Evolutionary conservation across 2,888 invertebrate species (phyloP).

Genomic region (Sinopyrophorus schimmeli): DNA sequence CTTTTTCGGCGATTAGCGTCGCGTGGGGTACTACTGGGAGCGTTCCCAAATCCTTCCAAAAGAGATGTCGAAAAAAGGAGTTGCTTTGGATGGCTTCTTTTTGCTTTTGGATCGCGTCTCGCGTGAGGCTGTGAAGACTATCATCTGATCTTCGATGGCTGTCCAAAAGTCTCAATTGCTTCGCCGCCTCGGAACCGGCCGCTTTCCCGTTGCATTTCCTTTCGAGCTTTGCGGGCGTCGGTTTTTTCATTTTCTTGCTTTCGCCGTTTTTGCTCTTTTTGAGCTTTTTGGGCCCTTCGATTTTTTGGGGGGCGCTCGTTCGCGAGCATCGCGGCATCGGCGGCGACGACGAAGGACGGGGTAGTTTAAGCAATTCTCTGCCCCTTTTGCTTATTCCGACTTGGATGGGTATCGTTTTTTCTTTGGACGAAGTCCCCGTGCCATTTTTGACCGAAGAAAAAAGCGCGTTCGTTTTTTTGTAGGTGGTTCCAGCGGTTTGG

Average conservation of each 20-base stretch:
- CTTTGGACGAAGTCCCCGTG: conserved; percentile 45
- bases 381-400: conserved; percentile 52
- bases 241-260: conserved; percentile 35
- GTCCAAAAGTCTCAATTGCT: conserved; percentile 38
- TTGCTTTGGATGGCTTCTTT: conserved; percentile 65
- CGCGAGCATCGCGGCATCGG: conserved; percentile 35
- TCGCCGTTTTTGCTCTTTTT: conserved; percentile 49
- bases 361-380: conserved; percentile 40
- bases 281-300: conserved; percentile 37
- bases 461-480: conserved; percentile 53
- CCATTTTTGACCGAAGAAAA: conserved; percentile 49
- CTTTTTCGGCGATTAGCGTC: conserved; percentile 69
- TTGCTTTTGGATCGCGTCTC: conserved; percentile 61
- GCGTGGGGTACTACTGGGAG: conserved; percentile 49
- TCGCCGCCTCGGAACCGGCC: conserved; percentile 42
- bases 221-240: conserved; percentile 34
- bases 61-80: conserved; percentile 72
- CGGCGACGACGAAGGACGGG: conserved; percentile 24
- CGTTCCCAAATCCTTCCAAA: conserved; percentile 60
- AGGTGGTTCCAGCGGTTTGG: conserved; percentile 46
- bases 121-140: conserved; percentile 28
- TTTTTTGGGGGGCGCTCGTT: conserved; percentile 25
- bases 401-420: conserved; percentile 55
- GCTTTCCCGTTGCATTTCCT: conserved; percentile 44
- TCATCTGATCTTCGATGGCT: conserved; percentile 16